Percentiles rank a stretch among this genome's conserved stretches.
phyloP scores from a whole-genome alignment of 2,888 invertebrate genomes.

The Cephalotes varians region DNA sequence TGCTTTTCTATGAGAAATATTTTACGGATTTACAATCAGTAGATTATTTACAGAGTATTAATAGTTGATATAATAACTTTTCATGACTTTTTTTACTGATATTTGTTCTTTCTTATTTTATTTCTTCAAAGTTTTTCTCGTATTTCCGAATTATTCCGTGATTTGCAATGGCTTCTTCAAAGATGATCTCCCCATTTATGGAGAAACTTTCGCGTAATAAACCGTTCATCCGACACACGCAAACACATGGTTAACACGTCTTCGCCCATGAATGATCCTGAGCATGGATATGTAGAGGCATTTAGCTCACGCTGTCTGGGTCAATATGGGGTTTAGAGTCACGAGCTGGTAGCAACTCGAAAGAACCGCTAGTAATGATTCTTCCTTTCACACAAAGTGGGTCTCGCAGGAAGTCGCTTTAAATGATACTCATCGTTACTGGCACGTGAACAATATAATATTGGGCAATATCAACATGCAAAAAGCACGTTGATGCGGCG shows the following conservation, averaged over 20 bases:
- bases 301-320: conserved; percentile 53
- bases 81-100: too few species aligned
- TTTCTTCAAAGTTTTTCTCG: background rate
- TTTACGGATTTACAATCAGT: background rate
- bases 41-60: background rate
- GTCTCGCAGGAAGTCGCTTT: conserved; percentile 42
- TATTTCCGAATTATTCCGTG: background rate
- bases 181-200: background rate
- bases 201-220: background rate
- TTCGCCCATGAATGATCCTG: conserved; percentile 31
- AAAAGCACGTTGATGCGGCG: background rate
- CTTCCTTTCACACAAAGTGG: conserved; percentile 52
- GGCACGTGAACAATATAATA: conserved; percentile 45
- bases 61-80: background rate
- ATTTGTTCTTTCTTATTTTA: background rate
- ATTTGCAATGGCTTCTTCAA: background rate
- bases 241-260: conserved; percentile 12
- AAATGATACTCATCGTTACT: conserved; percentile 46
- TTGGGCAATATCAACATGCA: conserved; percentile 9
- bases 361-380: conserved; percentile 56
- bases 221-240: background rate
- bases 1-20: background rate
- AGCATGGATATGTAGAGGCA: conserved; percentile 8
- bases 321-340: conserved; percentile 50
- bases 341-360: background rate